These are phyloP conservation scores for Drosophila merina DNA, from an alignment of 2,888 invertebrate genomes.

Conservation along the genomic window DNA sequence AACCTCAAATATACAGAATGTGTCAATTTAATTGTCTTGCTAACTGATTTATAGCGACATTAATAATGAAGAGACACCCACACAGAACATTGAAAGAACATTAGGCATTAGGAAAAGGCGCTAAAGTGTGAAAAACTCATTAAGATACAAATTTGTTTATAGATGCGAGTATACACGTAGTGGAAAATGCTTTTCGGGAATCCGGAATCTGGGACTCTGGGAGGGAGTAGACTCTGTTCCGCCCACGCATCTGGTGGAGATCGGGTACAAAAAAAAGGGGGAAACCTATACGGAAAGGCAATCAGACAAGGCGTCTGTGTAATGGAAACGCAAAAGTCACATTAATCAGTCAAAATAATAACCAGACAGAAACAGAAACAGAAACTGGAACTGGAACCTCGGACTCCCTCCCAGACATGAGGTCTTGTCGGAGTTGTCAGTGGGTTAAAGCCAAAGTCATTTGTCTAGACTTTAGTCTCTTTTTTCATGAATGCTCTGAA, in stretches of 20 bases:
- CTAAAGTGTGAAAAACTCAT: constrained; percentile 74
- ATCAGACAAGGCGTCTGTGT: constrained; percentile 28
- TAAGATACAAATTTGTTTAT: constrained; percentile 73
- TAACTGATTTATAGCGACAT: constrained; percentile 67
- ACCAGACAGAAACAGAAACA: constrained; percentile 36
- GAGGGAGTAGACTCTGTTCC: not conserved
- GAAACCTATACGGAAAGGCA: constrained; percentile 28
- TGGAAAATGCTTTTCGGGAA: constrained; percentile 8
- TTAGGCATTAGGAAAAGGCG: constrained; percentile 44
- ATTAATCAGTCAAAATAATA: constrained; percentile 46
- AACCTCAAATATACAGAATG: constrained; percentile 47
- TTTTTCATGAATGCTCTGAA: not conserved
- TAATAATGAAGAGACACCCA: constrained; percentile 53
- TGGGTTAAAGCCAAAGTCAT: constrained; percentile 38
- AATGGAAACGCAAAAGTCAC: constrained; percentile 35
- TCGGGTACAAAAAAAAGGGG: constrained; percentile 16
- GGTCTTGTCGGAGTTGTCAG: constrained; percentile 31
- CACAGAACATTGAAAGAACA: constrained; percentile 31
- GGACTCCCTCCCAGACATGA: constrained; percentile 18
- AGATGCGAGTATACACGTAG: constrained; percentile 16
- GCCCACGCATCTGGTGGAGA: constrained; percentile 34
- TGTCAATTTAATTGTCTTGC: constrained; percentile 65
- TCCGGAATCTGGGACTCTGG: not conserved
- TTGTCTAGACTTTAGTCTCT: constrained; percentile 19
- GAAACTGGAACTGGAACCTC: constrained; percentile 18